Evolutionary conservation across 2,113 vertebrate genomes (phyloP).

Genomic region (Typhlomys cinereus): DNA sequence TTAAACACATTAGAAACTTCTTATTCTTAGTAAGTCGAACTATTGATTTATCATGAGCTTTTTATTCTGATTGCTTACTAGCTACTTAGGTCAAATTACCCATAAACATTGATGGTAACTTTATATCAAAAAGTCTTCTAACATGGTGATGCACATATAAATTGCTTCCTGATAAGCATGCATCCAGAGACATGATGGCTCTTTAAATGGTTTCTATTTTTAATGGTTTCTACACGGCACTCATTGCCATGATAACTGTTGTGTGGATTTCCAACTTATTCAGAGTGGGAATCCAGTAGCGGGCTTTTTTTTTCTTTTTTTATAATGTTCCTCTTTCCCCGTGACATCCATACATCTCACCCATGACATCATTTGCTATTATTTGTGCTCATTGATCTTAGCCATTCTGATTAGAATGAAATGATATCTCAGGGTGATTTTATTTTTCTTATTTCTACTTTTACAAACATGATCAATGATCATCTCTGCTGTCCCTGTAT

Average conservation of each 20-base stretch:
- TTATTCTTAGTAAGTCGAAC: slow-evolving; percentile 17
- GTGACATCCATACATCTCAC: no score
- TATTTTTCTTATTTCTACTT: no score
- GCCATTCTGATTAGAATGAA: no score
- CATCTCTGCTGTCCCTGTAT: no score
- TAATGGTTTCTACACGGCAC: background rate
- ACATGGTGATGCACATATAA: background rate
- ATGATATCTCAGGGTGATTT: no score
- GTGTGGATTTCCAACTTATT: background rate
- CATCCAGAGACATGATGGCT: background rate
- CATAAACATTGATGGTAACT: slow-evolving; percentile 15
- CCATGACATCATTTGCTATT: no score
- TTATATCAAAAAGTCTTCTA: slow-evolving; percentile 30
- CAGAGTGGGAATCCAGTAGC: background rate
- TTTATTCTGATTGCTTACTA: slow-evolving; percentile 38
- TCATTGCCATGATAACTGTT: background rate
- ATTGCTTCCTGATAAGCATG: background rate
- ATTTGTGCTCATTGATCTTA: no score
- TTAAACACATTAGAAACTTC: background rate
- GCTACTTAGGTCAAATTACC: slow-evolving; percentile 38
- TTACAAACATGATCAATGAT: no score
- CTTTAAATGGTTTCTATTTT: background rate
- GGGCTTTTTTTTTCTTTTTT: no score
- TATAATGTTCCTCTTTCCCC: no score
- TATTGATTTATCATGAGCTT: slow-evolving; percentile 57